phyloP scores from a whole-genome alignment of 2,888 invertebrate genomes.

The Cephus rjabovi region DNA sequence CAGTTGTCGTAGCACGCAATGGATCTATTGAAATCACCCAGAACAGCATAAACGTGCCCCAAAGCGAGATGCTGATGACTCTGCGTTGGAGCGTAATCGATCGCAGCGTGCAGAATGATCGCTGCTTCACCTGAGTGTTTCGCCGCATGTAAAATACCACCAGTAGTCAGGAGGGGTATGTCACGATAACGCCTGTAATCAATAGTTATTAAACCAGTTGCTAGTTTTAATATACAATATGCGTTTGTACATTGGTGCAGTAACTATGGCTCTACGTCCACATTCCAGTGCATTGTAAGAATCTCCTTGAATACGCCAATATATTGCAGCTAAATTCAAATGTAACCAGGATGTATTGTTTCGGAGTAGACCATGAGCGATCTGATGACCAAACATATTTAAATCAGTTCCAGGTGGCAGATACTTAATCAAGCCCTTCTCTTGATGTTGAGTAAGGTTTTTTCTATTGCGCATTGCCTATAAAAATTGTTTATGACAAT shows the following conservation, averaged over 20 bases:
- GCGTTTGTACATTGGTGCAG: conserved; percentile 75
- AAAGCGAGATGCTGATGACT: conserved; percentile 76
- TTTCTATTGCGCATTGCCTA: conserved; percentile 69
- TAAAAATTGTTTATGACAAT: conserved; percentile 5
- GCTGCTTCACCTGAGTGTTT: conserved; percentile 78
- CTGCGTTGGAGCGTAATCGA: conserved; percentile 76
- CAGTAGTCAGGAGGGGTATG: conserved; percentile 79
- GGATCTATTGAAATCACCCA: conserved; percentile 79
- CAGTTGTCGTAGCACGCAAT: conserved; percentile 76
- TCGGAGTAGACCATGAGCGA: conserved; percentile 72
- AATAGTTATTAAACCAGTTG: background rate
- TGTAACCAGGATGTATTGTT: conserved; percentile 84
- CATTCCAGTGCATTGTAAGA: conserved; percentile 85
- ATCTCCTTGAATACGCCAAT: conserved; percentile 82
- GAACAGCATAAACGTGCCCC: conserved; percentile 79
- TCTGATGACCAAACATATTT: conserved; percentile 73
- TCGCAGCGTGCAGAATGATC: conserved; percentile 77
- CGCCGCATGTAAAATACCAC: conserved; percentile 78
- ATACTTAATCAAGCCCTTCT: conserved; percentile 68
- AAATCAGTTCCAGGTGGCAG: conserved; percentile 62
- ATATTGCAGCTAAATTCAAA: conserved; percentile 82
- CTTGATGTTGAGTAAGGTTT: conserved; percentile 69
- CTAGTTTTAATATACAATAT: background rate
- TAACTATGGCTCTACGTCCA: conserved; percentile 79
- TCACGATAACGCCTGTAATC: conserved; percentile 76